These are phyloP conservation scores for Megaustenia siamemsis DNA, from an alignment of 2,888 invertebrate genomes.

Conservation along the genomic window DNA sequence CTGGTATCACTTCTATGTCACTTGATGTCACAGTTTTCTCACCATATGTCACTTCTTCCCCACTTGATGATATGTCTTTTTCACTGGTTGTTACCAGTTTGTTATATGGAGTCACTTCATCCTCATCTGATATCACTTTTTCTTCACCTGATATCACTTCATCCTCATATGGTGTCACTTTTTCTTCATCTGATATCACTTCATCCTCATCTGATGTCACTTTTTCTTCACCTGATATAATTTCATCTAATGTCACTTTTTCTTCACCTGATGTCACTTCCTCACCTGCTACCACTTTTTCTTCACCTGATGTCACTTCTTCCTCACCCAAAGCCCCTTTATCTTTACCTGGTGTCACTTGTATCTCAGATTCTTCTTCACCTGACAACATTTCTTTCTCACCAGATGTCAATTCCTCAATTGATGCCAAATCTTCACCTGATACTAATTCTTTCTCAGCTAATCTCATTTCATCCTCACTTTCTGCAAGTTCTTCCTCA, in stretches of 20 bases:
- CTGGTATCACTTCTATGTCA: not conserved
- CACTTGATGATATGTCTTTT: not conserved
- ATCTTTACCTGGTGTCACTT: constrained; percentile 1
- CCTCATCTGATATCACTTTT: constrained; percentile 18
- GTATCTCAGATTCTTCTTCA: not conserved
- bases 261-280: not conserved
- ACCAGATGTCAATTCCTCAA: not conserved
- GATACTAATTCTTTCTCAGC: not conserved
- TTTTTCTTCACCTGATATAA: not conserved
- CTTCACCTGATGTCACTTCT: not conserved
- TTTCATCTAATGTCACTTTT: not conserved
- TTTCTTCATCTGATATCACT: not conserved
- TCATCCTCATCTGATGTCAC: not conserved
- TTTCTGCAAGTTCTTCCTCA: not conserved
- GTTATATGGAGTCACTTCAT: not conserved
- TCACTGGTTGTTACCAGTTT: not conserved
- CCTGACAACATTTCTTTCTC: not conserved
- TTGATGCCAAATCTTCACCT: not conserved
- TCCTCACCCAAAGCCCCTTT: not conserved
- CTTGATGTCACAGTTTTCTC: not conserved
- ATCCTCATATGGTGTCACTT: not conserved
- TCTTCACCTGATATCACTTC: constrained; percentile 3
- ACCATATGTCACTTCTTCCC: not conserved
- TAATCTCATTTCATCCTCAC: not conserved
- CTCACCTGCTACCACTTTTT: not conserved